phyloP scores from a whole-genome alignment of 2,888 invertebrate species.

The Phalera bucephala region DNA sequence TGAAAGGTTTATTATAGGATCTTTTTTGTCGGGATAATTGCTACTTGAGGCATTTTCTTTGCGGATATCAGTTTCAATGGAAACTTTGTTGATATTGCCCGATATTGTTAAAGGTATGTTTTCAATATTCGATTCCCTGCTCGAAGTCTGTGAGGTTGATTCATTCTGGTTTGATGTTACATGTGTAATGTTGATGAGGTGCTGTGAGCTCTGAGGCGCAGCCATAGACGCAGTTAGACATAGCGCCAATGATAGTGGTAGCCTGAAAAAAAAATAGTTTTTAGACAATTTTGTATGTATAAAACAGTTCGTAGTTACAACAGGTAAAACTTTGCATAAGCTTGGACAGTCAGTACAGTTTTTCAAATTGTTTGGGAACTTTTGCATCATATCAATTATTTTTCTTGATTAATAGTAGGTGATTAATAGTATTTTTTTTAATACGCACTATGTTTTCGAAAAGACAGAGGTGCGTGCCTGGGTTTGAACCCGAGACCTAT shows the following conservation, averaged over 20 bases:
- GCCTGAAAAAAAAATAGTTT: conserved; percentile 43
- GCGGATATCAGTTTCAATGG: neutral
- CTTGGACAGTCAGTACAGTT: too few species aligned
- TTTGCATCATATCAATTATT: too few species aligned
- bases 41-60: neutral
- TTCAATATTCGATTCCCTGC: conserved; percentile 46
- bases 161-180: conserved; percentile 49
- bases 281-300: too few species aligned
- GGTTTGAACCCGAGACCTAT: too few species aligned
- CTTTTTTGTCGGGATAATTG: neutral
- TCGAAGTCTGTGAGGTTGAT: conserved; percentile 6
- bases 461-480: too few species aligned
- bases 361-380: too few species aligned
- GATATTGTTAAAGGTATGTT: conserved; percentile 46
- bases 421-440: too few species aligned
- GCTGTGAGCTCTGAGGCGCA: conserved; percentile 49
- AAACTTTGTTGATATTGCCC: conserved; percentile 9
- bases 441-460: too few species aligned
- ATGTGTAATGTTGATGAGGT: conserved; percentile 54
- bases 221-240: conserved; percentile 35
- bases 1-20: neutral
- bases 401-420: too few species aligned
- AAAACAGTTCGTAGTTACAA: too few species aligned
- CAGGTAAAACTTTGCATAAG: too few species aligned
- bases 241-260: conserved; percentile 40